These are phyloP conservation scores for Sebastes nivosus DNA, from an alignment of 2,797 vertebrate genomes.

Conservation along the genomic window DNA sequence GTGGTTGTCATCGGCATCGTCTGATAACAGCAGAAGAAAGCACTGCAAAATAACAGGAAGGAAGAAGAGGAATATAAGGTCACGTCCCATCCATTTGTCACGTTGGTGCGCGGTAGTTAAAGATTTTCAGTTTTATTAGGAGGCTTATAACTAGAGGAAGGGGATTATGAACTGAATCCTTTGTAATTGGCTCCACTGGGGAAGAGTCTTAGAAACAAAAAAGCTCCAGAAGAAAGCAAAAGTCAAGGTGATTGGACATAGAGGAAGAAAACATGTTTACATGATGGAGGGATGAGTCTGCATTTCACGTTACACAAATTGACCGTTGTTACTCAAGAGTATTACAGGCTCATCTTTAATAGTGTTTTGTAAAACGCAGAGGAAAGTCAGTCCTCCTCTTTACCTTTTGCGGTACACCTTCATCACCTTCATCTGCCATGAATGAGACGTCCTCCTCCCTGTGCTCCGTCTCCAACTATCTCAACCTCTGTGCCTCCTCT, in stretches of 20 bases:
- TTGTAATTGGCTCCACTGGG: conserved; percentile 81
- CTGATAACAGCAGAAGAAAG: conserved; percentile 4
- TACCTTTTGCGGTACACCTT: background rate
- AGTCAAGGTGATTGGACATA: conserved; percentile 54
- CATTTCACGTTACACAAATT: conserved; percentile 22
- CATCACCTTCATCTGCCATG: conserved; percentile 46
- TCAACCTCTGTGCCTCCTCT: conserved; percentile 62
- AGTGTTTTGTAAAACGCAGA: background rate
- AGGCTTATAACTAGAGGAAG: conserved; percentile 67
- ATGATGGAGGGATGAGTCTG: conserved; percentile 17
- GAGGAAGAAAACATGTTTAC: conserved; percentile 63
- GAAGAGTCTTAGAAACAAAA: conserved; percentile 60
- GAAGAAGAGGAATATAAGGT: conserved; percentile 14
- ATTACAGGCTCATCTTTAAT: conserved; percentile 6
- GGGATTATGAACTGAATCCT: conserved; percentile 75
- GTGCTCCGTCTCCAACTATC: conserved; percentile 60
- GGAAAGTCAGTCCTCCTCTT: background rate
- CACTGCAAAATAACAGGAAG: conserved; percentile 8
- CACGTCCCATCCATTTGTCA: conserved; percentile 42
- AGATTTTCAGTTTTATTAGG: conserved; percentile 58
- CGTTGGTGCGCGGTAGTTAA: conserved; percentile 43
- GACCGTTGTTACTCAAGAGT: conserved; percentile 16
- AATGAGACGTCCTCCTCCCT: conserved; percentile 52
- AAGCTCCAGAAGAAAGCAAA: conserved; percentile 57
- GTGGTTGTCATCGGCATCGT: background rate